Conservation (phyloP, 1,140 invertebrate species). For the Tetragonula clypearis region DNA sequence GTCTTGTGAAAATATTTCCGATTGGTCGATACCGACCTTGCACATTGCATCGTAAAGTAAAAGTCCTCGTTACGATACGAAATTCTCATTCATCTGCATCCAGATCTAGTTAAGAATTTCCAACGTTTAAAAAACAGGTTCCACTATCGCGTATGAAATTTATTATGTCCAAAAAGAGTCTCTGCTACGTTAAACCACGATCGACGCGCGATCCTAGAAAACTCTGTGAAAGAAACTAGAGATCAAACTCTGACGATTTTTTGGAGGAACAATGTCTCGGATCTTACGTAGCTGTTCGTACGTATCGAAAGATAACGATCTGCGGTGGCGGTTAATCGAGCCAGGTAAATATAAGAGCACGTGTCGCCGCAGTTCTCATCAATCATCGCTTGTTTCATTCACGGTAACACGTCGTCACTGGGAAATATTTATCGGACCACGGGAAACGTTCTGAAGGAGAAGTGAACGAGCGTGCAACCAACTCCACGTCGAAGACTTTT, state of each 20-base stretch:
- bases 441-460: constrained; percentile 1
- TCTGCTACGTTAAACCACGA: neutral
- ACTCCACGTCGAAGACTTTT: constrained; percentile 12
- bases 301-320: neutral
- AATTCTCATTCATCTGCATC: neutral
- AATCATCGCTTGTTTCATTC: constrained; percentile 6
- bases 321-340: neutral
- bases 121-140: no score
- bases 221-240: neutral
- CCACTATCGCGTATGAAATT: neutral
- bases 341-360: neutral
- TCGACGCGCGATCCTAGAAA: neutral
- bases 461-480: neutral
- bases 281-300: neutral
- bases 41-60: neutral
- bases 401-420: neutral
- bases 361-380: constrained; percentile 20
- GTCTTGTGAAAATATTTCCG: no score
- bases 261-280: neutral
- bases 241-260: neutral
- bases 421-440: constrained; percentile 17
- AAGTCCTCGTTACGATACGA: neutral
- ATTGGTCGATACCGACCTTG: no score
- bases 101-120: neutral
- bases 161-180: no score